phyloP scores from a whole-genome alignment of 1,140 invertebrate species.

The Zaprionus africanus region DNA sequence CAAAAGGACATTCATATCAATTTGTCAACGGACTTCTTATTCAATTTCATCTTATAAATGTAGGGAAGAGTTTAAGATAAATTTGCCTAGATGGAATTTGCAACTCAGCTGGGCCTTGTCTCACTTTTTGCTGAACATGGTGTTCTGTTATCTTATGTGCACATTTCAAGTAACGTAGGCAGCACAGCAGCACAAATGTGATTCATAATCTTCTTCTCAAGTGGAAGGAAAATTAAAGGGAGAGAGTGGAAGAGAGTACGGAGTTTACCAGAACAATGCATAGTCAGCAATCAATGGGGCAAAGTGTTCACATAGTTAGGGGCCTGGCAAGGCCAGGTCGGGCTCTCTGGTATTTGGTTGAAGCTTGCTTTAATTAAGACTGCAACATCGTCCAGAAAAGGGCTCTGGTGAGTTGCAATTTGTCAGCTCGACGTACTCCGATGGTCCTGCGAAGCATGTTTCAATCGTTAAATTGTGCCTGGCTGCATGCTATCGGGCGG shows the following conservation, averaged over 20 bases:
- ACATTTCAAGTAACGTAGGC: background rate
- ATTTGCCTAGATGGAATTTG: background rate
- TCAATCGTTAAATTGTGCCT: slow-evolving; percentile 73
- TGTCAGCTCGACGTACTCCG: slow-evolving; percentile 21
- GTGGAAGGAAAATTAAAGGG: background rate
- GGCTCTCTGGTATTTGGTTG: slow-evolving; percentile 25
- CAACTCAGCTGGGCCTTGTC: background rate
- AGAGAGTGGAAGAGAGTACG: background rate
- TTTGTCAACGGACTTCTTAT: slow-evolving; percentile 28
- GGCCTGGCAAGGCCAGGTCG: background rate
- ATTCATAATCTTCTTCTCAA: slow-evolving; percentile 7
- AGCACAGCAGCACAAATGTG: background rate
- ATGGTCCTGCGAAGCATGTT: slow-evolving; percentile 58
- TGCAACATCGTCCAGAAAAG: slow-evolving; percentile 36
- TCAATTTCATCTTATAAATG: slow-evolving; percentile 11
- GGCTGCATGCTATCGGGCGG: background rate
- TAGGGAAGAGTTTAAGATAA: background rate
- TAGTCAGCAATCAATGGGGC: slow-evolving; percentile 32
- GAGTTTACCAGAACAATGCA: background rate
- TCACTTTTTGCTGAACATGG: slow-evolving; percentile 11
- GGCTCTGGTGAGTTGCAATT: slow-evolving; percentile 32
- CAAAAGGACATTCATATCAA: slow-evolving; percentile 58
- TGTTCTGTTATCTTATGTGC: background rate
- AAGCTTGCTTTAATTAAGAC: slow-evolving; percentile 73
- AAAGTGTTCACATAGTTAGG: slow-evolving; percentile 28